A percentile compares a stretch with the other conserved stretches of the same genome.
phyloP scores from a whole-genome alignment of 2,113 vertebrate genomes.

The Malurus melanocephalus region DNA sequence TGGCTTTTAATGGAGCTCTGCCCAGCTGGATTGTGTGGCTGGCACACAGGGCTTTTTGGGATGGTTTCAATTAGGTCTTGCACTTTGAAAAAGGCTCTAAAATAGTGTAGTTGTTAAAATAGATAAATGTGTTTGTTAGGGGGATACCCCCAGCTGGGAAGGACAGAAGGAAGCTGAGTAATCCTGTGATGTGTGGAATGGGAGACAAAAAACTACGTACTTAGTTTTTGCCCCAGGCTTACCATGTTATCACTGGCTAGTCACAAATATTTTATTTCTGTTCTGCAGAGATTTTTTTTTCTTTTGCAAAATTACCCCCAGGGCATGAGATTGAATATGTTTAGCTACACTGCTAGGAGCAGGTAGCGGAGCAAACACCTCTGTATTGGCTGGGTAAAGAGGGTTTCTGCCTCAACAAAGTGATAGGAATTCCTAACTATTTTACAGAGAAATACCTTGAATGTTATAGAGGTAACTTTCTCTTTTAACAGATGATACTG shows the following conservation, averaged over 20 bases:
- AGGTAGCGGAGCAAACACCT: background rate
- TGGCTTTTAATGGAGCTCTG: background rate
- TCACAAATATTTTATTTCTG: background rate
- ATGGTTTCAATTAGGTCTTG: background rate
- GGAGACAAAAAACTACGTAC: background rate
- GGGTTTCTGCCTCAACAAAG: background rate
- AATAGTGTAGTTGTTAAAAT: background rate
- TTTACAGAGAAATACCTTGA: background rate
- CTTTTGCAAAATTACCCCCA: background rate
- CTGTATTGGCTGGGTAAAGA: background rate
- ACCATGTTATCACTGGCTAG: background rate
- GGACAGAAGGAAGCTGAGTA: background rate
- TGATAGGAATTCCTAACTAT: rapidly evolving
- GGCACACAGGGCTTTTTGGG: rapidly evolving
- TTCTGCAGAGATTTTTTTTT: background rate
- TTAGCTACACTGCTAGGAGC: background rate
- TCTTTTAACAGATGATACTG: background rate
- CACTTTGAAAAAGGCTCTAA: background rate
- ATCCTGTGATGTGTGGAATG: background rate
- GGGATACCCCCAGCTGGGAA: background rate
- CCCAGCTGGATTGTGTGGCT: background rate
- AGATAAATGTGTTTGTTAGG: background rate
- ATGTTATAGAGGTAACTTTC: background rate
- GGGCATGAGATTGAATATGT: background rate
- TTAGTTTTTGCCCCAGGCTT: background rate